Evolutionary conservation across 2,797 vertebrate genomes (phyloP), one percentile per base, ranked within the genome.

Genomic region (Macropodus opercularis): DNA sequence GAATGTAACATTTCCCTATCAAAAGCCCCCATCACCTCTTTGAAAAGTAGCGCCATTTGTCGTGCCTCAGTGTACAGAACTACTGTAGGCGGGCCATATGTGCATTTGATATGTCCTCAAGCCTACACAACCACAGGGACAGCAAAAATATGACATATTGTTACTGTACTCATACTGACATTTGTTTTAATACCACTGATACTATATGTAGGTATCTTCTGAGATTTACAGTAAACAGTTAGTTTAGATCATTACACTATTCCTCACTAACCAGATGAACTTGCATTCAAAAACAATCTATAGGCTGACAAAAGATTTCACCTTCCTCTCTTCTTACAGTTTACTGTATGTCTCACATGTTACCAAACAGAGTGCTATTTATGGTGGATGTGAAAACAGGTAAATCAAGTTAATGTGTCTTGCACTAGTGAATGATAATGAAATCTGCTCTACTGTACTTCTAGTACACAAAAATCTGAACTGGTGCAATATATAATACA

Each of bases 1-100:
- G 54, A 63, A 64, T 18, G 19, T 42, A 51, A 35, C 17, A 0
- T 49, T 41, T 42, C 43, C 32, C 46, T 29, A 63, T 75, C 74
- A 63, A 69, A 75, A 23, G 23, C 53, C 22, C 21, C 0, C 2
- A 29, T 55, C 29, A 8, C 2, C 6, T 40, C 41, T 74, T 52
- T 58, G 55, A 77, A 26, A 43, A 49, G 56, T 48, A 64, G 48
- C 2, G 2, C 22, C 51, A 39, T 52, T 36, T 44, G 47, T 62
- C 19, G 13, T 18, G 2, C 47, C 8, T 26, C 34, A 13, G 18
- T 38, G 49, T 36, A 43, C 4, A 0, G 8, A 23, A 42, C 43
- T 11, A 27, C 26, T 4, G 26, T n/a, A 17, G 27, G 18, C 9
- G 32, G 22, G 11, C 46, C 35, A 41, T 41, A 57, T 22, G 44